phyloP scores from a whole-genome alignment of 1,140 invertebrate species.

The Drosophila malerkotliana region DNA sequence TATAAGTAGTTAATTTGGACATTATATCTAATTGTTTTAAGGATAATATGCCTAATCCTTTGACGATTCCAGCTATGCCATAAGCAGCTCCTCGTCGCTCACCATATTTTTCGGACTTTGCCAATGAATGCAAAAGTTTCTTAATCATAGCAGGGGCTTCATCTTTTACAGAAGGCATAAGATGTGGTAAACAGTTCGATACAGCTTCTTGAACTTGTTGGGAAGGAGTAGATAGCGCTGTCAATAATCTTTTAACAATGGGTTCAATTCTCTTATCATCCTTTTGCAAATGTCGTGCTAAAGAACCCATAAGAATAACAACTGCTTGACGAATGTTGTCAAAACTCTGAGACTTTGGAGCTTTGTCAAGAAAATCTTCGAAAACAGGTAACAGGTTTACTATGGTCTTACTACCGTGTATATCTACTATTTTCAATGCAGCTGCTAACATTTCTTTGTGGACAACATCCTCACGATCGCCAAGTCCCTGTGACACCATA shows the following conservation, averaged over 20 bases:
- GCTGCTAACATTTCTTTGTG: slow-evolving; percentile 96
- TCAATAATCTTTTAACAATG: slow-evolving; percentile 95
- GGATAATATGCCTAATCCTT: slow-evolving; percentile 97
- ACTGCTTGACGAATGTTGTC: slow-evolving; percentile 97
- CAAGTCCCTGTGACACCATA: slow-evolving; percentile 94
- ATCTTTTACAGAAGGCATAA: slow-evolving; percentile 96
- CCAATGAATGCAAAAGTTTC: slow-evolving; percentile 93
- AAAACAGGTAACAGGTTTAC: slow-evolving; percentile 93
- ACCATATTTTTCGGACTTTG: slow-evolving; percentile 98
- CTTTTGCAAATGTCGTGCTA: slow-evolving; percentile 97
- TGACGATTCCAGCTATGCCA: slow-evolving; percentile 94
- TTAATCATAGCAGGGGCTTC: slow-evolving; percentile 95
- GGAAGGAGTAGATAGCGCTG: slow-evolving; percentile 97
- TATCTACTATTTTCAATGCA: slow-evolving; percentile 94
- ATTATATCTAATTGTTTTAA: slow-evolving; percentile 98
- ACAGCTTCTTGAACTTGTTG: slow-evolving; percentile 99
- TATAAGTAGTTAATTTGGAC: slow-evolving; percentile 95
- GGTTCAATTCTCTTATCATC: slow-evolving; percentile 94
- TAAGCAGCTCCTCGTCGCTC: slow-evolving; percentile 94
- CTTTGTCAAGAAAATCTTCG: slow-evolving; percentile 95
- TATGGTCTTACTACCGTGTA: slow-evolving; percentile 94
- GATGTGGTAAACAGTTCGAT: slow-evolving; percentile 96
- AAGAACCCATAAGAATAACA: slow-evolving; percentile 97
- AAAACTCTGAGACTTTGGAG: slow-evolving; percentile 94
- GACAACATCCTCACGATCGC: slow-evolving; percentile 93